phyloP scores from a whole-genome alignment of 1,140 invertebrate genomes.

The Micrasema minimum region DNA sequence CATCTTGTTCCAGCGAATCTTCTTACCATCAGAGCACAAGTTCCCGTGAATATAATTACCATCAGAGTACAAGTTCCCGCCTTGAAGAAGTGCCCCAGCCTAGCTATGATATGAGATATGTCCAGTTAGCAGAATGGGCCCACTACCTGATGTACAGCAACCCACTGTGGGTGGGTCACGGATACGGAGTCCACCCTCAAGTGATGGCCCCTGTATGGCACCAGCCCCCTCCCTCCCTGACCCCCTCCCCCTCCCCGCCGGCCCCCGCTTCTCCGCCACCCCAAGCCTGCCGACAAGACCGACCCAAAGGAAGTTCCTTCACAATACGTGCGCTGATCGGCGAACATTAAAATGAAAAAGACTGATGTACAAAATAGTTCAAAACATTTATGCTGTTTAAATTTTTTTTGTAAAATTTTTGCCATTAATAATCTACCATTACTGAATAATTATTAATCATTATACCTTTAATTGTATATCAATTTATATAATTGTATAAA shows the following conservation, averaged over 20 bases:
- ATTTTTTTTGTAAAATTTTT: too few relatives aligned
- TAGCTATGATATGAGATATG: constrained; percentile 12
- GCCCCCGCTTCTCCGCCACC: constrained; percentile 17
- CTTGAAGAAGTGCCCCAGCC: constrained; percentile 8
- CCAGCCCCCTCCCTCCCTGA: constrained; percentile 13
- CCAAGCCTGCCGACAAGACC: constrained; percentile 6
- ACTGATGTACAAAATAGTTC: too few relatives aligned
- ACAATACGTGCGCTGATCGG: constrained; percentile 41
- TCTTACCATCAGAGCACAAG: constrained; percentile 14
- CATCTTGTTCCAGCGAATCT: constrained; percentile 32
- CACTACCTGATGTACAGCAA: constrained; percentile 31
- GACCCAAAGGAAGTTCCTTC: constrained; percentile 38
- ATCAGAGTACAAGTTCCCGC: too few relatives aligned
- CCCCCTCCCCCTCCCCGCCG: neutral
- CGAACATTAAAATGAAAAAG: constrained; percentile 36
- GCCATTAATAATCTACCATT: too few relatives aligned
- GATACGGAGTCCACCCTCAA: neutral
- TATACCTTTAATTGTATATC: neutral
- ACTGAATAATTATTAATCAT: too few relatives aligned
- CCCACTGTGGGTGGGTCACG: constrained; percentile 17
- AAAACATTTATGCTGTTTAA: too few relatives aligned
- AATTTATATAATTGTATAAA: neutral
- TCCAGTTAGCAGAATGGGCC: constrained; percentile 33
- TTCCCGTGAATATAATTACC: too few relatives aligned
- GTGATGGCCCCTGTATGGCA: constrained; percentile 14